Percentiles rank a stretch among this genome's conserved stretches.
These are phyloP conservation scores for Zophobas morio DNA, from an alignment of 1,140 invertebrate genomes.

Conservation along the genomic window DNA sequence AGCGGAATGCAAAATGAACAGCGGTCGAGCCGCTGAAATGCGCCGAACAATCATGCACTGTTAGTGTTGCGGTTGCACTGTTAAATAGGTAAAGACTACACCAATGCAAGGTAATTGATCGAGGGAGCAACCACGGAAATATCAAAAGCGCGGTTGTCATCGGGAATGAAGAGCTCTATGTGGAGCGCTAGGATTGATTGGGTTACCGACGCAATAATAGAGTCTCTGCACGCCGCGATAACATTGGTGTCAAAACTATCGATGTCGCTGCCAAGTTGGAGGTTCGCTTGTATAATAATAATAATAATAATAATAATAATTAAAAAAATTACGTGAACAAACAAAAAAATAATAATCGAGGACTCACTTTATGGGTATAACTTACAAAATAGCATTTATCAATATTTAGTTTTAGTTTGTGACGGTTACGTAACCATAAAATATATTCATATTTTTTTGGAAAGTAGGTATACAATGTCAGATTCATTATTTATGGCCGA, in stretches of 20 bases:
- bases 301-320: too few relatives aligned
- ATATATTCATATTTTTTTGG: too few relatives aligned
- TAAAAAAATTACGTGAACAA: too few relatives aligned
- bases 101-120: conserved; percentile 34
- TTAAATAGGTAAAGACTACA: conserved; percentile 1
- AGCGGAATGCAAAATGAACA: conserved; percentile 36
- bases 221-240: conserved; percentile 56
- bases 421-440: too few relatives aligned
- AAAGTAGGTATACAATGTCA: too few relatives aligned
- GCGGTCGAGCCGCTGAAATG: neutral
- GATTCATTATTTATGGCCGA: too few relatives aligned
- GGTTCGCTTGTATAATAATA: too few relatives aligned
- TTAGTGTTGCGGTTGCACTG: neutral
- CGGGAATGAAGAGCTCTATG: conserved; percentile 24
- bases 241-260: conserved; percentile 55
- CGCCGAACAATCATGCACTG: neutral
- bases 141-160: conserved; percentile 33
- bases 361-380: too few relatives aligned
- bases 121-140: conserved; percentile 34
- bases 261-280: too few relatives aligned
- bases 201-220: conserved; percentile 53
- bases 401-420: too few relatives aligned
- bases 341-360: too few relatives aligned
- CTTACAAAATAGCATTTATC: too few relatives aligned
- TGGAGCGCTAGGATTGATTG: conserved; percentile 42